Evolutionary conservation across 2,888 invertebrate genomes (phyloP), one percentile per base, ranked within the genome.

Genomic region (Drymonia ruficornis): DNA sequence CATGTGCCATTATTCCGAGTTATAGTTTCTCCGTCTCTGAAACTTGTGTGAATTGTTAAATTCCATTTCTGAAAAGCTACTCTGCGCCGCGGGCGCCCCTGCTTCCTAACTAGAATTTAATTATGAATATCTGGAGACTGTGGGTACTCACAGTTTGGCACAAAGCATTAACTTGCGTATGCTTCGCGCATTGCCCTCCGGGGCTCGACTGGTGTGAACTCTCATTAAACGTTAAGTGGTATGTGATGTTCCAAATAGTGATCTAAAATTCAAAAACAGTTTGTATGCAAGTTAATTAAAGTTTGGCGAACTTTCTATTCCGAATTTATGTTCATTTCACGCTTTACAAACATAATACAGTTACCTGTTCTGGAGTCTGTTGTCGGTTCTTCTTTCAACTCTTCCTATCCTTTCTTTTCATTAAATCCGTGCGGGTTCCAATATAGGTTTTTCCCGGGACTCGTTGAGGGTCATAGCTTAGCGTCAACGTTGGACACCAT

Each of bases 41-140:
- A 87, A 86, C 83, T 87, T 82, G 80, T 82, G 87, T 90, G 89
- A 90, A 90, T 89, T 86, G 89, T 90, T 90, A 90, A 90, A 90
- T 87, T 87, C 83, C 83, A 89, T 89, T 84, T 80, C 81, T 82
- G 83, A 79, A 84, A 82, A 81, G 83, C 83, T 80, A 79, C 80
- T 80, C 76, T 77, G 76, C 61, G 81, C 79, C 80, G 74, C 79
- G 64, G 54, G 83, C 82, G 79, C 76, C 76, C 74, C 73, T 81
- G 81, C 81, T 88, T 84, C 78, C 81, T 87, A 89, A 89, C 86
- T 84, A 88, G 88, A 89, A 87, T 89, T 89, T 90, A 90, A 90
- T 89, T 86, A 89, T 90, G 85, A 81, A 89, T 83, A 83, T 76
- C 81, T 80, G 64, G 87, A 83, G 84, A 83, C 83, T 80, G 75